These are phyloP conservation scores for Dynastes maya DNA, from an alignment of 2,888 invertebrate species.

Conservation along the genomic window DNA sequence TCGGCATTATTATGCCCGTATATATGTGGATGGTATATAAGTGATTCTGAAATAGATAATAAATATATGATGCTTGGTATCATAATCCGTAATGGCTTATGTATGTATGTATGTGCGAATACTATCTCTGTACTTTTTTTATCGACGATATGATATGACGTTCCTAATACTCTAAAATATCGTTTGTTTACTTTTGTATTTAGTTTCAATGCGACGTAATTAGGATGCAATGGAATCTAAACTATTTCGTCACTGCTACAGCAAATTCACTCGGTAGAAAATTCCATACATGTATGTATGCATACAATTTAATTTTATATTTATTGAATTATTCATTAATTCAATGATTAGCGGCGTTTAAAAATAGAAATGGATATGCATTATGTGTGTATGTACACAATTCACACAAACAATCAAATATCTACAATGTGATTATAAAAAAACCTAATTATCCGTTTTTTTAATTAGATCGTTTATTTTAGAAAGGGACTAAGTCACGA, in stretches of 20 bases:
- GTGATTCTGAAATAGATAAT: conserved; percentile 8
- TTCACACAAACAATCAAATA: too few species aligned
- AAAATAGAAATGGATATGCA: too few species aligned
- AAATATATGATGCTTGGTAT: conserved; percentile 1
- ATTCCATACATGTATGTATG: too few species aligned
- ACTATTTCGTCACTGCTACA: neutral
- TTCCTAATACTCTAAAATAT: neutral
- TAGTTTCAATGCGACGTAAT: neutral
- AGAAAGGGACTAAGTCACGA: too few species aligned
- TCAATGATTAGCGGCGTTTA: too few species aligned
- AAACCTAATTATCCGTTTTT: too few species aligned
- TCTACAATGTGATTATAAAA: too few species aligned
- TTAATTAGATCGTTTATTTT: too few species aligned
- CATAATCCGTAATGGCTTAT: conserved; percentile 2
- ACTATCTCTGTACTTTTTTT: conserved; percentile 10
- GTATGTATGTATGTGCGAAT: neutral
- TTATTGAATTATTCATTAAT: too few species aligned
- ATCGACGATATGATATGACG: conserved; percentile 6
- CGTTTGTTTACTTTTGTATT: neutral
- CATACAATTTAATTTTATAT: too few species aligned
- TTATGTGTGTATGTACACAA: too few species aligned
- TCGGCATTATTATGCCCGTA: conserved; percentile 21
- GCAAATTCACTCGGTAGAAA: too few species aligned
- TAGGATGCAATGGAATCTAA: neutral
- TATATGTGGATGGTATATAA: neutral